A percentile compares a stretch with the other conserved stretches of the same genome.
These are phyloP conservation scores for Phycodurus eques DNA, from an alignment of 2,113 vertebrate genomes.

Conservation along the genomic window DNA sequence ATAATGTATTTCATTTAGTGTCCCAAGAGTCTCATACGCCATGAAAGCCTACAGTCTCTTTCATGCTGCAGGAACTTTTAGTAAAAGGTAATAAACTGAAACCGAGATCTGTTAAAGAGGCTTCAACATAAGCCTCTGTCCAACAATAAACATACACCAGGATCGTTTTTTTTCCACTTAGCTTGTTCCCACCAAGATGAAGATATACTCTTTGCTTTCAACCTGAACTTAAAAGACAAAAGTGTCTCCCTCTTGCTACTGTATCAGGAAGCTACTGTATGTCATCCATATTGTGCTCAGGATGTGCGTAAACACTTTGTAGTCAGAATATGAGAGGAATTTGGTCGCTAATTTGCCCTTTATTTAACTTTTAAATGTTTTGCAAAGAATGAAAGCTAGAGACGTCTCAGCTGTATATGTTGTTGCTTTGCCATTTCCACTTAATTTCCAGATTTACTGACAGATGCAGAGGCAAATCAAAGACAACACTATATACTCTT, in stretches of 20 bases:
- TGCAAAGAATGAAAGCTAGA: no score
- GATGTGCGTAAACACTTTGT: background rate
- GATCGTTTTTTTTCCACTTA: constrained; percentile 3
- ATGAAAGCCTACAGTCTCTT: background rate
- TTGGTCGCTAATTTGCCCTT: background rate
- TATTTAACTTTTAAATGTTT: background rate
- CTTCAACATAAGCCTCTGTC: constrained; percentile 14
- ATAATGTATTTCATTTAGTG: background rate
- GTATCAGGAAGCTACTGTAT: background rate
- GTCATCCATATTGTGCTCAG: background rate
- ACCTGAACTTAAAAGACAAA: background rate
- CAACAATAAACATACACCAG: constrained; percentile 28
- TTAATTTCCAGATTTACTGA: background rate
- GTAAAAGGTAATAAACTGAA: constrained; percentile 2
- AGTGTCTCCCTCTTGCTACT: background rate
- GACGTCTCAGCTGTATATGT: background rate
- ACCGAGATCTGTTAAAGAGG: background rate
- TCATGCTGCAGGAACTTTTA: constrained; percentile 12
- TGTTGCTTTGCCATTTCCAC: background rate
- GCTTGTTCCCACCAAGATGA: constrained; percentile 4
- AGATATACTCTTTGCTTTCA: background rate
- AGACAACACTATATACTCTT: no score
- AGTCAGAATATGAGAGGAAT: background rate
- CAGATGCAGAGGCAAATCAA: no score
- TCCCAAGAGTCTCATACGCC: background rate